Base-by-base conservation (phyloP, 2,888 invertebrate species). In the Laothoe populi region DNA sequence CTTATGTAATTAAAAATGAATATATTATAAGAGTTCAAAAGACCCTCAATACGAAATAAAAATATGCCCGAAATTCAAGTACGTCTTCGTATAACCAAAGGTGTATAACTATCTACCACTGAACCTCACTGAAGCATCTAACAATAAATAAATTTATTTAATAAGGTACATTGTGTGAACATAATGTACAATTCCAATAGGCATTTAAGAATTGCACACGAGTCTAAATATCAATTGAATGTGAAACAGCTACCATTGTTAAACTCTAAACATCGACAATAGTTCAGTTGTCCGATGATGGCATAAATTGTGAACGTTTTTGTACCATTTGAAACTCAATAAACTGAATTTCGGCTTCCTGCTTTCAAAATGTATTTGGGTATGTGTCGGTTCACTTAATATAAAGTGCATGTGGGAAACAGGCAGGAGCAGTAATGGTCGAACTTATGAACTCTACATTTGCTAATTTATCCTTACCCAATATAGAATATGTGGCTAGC, bases 321-420 rank as follows among this genome's bases (percentile, higher is more conserved):
- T 31, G 26, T 19, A 26, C 48, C n/a, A 16, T 49, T 35, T 11
- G 19, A 44, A 19, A 16, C 10, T 11, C 16, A 53, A 53, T 31
- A 35, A 53, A 35, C 19, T 35, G 13, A 16, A 53, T 53, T 53
- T 53, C 35, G 53, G 19, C 35, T 35, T 35, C 53, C 53, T 35
- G 53, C 19, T 35, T 35, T 19, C 53, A 53, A 53, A 53, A 53
- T 35, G n/a, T 19, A 53, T 53, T 53, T 53, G 35, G 49, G 31
- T 35, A 46, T 19, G 53, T 21, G 31, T 19, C 31, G 31, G 19
- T 31, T 53, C 53, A 35, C 53, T 35, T 53, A 53, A 53, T 53
- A 2, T 53, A 53, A 53, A 53, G 26, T 35, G 53, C 53, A 35
- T 53, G 19, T 35, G 53, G 35, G 53, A 53, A 48, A 53, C 35